These are phyloP conservation scores for Passer domesticus DNA, from an alignment of 2,113 vertebrate genomes.

Conservation along the genomic window DNA sequence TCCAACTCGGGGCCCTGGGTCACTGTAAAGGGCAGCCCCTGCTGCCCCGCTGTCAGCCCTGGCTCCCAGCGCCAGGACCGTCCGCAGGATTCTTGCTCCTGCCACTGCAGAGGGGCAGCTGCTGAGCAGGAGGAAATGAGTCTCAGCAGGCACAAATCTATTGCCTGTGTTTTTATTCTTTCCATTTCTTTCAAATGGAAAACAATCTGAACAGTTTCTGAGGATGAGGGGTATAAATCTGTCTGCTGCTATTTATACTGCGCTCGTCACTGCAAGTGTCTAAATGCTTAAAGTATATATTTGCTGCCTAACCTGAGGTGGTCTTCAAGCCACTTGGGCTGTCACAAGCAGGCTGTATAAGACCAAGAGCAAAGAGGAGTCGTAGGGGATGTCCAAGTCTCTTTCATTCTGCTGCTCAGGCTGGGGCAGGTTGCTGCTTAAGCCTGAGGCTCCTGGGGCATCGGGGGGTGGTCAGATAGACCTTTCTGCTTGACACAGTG, in stretches of 20 bases:
- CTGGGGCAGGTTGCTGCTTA: background rate
- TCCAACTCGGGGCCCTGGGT: background rate
- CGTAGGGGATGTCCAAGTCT: background rate
- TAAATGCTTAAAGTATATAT: background rate
- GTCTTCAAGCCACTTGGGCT: background rate
- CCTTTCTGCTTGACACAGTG: background rate
- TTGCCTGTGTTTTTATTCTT: conserved; percentile 8
- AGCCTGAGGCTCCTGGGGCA: background rate
- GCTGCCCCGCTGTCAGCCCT: rapidly evolving
- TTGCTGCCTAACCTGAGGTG: background rate
- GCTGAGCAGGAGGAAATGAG: conserved; percentile 27
- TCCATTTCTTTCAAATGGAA: conserved; percentile 23
- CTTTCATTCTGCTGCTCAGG: background rate
- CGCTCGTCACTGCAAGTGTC: background rate
- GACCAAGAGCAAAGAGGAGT: background rate
- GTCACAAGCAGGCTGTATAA: background rate
- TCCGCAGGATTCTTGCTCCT: background rate
- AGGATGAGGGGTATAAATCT: conserved; percentile 32
- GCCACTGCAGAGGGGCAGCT: background rate
- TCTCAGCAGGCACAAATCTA: conserved; percentile 50
- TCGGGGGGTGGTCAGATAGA: background rate
- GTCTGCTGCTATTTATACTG: conserved; percentile 15
- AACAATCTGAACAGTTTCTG: conserved; percentile 7
- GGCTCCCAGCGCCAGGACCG: background rate
- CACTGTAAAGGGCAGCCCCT: background rate